phyloP scores from a whole-genome alignment of 2,797 vertebrate genomes.

The Malurus leucopterus region DNA sequence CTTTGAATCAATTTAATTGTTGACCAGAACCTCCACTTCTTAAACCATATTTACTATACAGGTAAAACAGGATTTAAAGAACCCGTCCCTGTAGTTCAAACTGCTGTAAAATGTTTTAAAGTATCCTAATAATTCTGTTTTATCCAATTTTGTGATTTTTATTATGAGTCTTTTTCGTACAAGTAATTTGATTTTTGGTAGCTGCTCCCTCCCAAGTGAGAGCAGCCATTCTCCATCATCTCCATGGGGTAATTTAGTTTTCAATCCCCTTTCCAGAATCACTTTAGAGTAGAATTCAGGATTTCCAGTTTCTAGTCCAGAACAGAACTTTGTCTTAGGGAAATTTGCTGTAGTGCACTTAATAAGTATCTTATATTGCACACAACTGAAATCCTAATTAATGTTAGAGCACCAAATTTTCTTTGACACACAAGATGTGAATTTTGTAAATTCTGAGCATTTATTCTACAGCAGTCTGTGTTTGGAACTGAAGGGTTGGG shows the following conservation, averaged over 20 bases:
- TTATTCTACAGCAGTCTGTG: neutral
- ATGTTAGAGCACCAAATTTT: neutral
- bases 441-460: neutral
- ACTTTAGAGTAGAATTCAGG: neutral
- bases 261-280: constrained; percentile 1
- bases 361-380: neutral
- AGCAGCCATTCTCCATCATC: constrained; percentile 15
- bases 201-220: neutral
- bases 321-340: neutral
- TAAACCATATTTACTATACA: neutral
- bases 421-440: neutral
- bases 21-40: neutral
- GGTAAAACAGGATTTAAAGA: neutral
- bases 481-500: neutral
- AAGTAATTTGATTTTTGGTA: neutral
- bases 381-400: neutral
- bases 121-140: neutral
- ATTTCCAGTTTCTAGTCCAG: neutral
- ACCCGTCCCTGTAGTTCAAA: neutral
- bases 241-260: constrained; percentile 37
- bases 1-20: neutral
- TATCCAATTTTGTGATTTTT: neutral
- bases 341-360: neutral
- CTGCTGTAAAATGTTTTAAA: neutral
- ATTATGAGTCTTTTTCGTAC: neutral